A percentile compares a stretch with the other conserved stretches of the same genome.
Evolutionary conservation across 1,140 invertebrate genomes (phyloP).

Genomic region (Drosophila auraria): DNA sequence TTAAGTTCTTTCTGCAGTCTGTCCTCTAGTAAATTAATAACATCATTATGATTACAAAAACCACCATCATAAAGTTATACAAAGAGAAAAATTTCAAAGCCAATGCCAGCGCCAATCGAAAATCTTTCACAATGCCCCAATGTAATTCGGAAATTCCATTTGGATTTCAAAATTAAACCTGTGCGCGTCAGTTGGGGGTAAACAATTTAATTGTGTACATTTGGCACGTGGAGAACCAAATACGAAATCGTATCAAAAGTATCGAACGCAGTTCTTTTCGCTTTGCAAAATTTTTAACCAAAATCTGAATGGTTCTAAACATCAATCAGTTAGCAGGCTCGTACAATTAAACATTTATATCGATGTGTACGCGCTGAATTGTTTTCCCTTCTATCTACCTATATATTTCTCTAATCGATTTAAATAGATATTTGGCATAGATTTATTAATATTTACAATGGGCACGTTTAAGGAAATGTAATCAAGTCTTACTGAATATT

Average conservation of each 20-base stretch:
- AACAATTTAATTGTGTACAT: conserved; percentile 36
- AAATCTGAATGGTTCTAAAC: conserved; percentile 35
- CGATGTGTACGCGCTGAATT: conserved; percentile 23
- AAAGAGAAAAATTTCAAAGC: conserved; percentile 43
- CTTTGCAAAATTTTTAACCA: conserved; percentile 37
- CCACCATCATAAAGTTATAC: conserved; percentile 11
- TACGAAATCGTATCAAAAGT: conserved; percentile 17
- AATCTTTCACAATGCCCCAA: conserved; percentile 22
- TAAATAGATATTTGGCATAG: not conserved
- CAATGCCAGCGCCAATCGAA: conserved; percentile 28
- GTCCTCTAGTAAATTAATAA: conserved; percentile 33
- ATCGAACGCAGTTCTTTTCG: conserved; percentile 17
- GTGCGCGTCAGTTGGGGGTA: conserved; percentile 22
- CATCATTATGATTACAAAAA: conserved; percentile 38
- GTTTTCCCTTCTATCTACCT: conserved; percentile 7
- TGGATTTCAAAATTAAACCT: conserved; percentile 33
- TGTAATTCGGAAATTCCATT: conserved; percentile 65
- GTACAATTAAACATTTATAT: conserved; percentile 44
- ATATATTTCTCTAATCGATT: conserved; percentile 9
- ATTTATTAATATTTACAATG: conserved; percentile 14
- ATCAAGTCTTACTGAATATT: not conserved
- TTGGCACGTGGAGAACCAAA: conserved; percentile 36
- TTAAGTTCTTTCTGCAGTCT: conserved; percentile 1
- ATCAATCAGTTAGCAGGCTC: conserved; percentile 63
- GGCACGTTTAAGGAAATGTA: conserved; percentile 1